Evolutionary conservation across 2,888 invertebrate genomes (phyloP).

Genomic region (Leptarthrus brevirostris): DNA sequence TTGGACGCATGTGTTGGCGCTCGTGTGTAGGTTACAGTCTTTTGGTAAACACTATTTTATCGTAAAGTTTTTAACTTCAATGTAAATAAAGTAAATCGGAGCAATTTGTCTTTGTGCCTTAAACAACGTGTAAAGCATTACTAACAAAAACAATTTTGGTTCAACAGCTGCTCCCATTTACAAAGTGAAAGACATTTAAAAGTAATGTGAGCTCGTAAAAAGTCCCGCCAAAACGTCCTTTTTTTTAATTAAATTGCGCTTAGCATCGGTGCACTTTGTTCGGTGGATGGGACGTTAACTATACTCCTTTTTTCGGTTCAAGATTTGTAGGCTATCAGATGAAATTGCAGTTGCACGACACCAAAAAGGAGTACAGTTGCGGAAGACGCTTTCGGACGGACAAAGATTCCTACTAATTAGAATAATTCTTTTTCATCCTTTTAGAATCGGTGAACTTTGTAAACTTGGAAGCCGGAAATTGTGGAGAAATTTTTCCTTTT

Average conservation of each 20-base stretch:
- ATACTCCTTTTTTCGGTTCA: not conserved
- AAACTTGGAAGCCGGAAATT: not conserved
- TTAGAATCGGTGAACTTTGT: not conserved
- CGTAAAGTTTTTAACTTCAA: too few relatives aligned
- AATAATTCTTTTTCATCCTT: slow-evolving; percentile 7
- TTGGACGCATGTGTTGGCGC: too few relatives aligned
- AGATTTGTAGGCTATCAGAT: not conserved
- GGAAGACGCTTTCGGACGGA: not conserved
- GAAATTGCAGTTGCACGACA: not conserved
- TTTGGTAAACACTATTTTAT: too few relatives aligned
- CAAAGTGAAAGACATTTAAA: too few relatives aligned
- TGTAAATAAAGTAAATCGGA: too few relatives aligned
- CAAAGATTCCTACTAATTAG: slow-evolving; percentile 14
- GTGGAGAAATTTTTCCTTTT: too few relatives aligned
- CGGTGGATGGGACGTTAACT: not conserved
- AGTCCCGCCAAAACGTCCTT: not conserved
- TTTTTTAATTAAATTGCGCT: slow-evolving; percentile 5
- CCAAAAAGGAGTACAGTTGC: not conserved
- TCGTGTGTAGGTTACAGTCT: too few relatives aligned
- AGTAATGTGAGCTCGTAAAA: not conserved
- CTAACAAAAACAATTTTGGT: too few relatives aligned
- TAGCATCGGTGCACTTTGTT: not conserved
- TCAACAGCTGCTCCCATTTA: too few relatives aligned
- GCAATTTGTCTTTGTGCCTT: too few relatives aligned
- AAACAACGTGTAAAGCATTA: too few relatives aligned